A percentile compares a stretch with the other conserved stretches of the same genome.
phyloP scores from a whole-genome alignment of 2,797 vertebrate species.

The Ambastaia sidthimunki region DNA sequence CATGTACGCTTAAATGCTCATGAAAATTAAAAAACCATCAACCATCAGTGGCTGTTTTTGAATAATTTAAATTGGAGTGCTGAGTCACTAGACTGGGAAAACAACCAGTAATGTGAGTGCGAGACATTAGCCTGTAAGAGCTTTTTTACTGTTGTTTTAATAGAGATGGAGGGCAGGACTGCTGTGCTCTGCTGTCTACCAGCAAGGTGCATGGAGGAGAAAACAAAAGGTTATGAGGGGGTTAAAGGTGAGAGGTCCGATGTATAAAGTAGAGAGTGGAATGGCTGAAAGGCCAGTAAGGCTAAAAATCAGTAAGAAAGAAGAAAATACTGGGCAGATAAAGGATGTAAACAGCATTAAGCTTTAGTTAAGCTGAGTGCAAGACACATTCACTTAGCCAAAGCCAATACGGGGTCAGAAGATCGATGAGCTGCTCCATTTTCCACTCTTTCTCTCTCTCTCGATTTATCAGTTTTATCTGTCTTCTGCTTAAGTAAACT shows the following conservation, averaged over 20 bases:
- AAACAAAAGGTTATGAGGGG: conserved; percentile 27
- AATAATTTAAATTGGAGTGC: conserved; percentile 77
- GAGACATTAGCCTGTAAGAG: conserved; percentile 61
- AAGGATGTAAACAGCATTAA: conserved; percentile 75
- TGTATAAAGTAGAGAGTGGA: conserved; percentile 13
- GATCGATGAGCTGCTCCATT: conserved; percentile 68
- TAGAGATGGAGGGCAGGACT: conserved; percentile 23
- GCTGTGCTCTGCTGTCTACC: conserved; percentile 22
- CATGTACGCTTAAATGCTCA: conserved; percentile 34
- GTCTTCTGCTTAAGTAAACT: conserved; percentile 54
- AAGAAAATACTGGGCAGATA: conserved; percentile 27
- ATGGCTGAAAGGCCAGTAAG: not conserved
- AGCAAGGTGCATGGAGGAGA: conserved; percentile 29
- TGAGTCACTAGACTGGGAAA: conserved; percentile 75
- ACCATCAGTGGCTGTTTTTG: conserved; percentile 59
- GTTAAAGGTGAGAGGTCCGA: conserved; percentile 39
- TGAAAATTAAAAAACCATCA: conserved; percentile 49
- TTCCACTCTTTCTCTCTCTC: conserved; percentile 63
- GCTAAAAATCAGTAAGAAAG: conserved; percentile 15
- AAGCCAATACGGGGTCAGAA: conserved; percentile 59
- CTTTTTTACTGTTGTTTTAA: conserved; percentile 58
- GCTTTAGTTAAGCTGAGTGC: conserved; percentile 67
- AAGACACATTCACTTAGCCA: conserved; percentile 66
- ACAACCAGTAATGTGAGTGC: conserved; percentile 72
- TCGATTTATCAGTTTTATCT: conserved; percentile 68